phyloP scores from a whole-genome alignment of 2,797 vertebrate species.

The Epinephelus coioides region DNA sequence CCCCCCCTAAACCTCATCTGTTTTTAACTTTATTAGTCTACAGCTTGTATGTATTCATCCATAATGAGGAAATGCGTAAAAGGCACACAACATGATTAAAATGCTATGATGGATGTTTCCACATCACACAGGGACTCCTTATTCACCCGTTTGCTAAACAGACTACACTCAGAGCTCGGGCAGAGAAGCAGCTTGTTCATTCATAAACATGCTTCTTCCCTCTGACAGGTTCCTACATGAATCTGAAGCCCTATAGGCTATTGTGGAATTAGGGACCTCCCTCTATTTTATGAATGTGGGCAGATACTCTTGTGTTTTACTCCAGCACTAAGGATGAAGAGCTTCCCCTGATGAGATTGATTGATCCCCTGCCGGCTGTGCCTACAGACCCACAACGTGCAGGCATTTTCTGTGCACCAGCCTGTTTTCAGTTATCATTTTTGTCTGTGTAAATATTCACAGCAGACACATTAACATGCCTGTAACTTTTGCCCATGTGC shows the following conservation, averaged over 20 bases:
- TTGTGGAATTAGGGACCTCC: slow-evolving; percentile 86
- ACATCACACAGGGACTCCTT: slow-evolving; percentile 39
- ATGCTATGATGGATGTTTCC: slow-evolving; percentile 34
- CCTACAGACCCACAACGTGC: neutral
- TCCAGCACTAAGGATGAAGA: slow-evolving; percentile 61
- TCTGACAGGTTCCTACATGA: slow-evolving; percentile 87
- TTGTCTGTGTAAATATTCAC: neutral
- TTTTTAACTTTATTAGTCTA: slow-evolving; percentile 32
- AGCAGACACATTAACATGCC: neutral
- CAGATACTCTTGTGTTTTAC: slow-evolving; percentile 79
- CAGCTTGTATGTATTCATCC: neutral
- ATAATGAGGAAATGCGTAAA: slow-evolving; percentile 20
- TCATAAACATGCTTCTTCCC: slow-evolving; percentile 86
- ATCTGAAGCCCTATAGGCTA: slow-evolving; percentile 87
- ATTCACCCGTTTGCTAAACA: slow-evolving; percentile 44
- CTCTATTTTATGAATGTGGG: slow-evolving; percentile 86
- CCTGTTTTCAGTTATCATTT: slow-evolving; percentile 2
- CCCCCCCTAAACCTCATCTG: neutral
- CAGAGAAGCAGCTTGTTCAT: slow-evolving; percentile 82
- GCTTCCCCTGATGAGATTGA: slow-evolving; percentile 49
- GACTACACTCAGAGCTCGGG: slow-evolving; percentile 66
- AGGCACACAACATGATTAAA: slow-evolving; percentile 14
- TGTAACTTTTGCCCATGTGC: neutral
- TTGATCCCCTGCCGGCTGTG: slow-evolving; percentile 35
- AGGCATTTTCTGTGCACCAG: neutral